Conservation (phyloP, 2,113 vertebrate genomes). For the Pantherophis guttatus region DNA sequence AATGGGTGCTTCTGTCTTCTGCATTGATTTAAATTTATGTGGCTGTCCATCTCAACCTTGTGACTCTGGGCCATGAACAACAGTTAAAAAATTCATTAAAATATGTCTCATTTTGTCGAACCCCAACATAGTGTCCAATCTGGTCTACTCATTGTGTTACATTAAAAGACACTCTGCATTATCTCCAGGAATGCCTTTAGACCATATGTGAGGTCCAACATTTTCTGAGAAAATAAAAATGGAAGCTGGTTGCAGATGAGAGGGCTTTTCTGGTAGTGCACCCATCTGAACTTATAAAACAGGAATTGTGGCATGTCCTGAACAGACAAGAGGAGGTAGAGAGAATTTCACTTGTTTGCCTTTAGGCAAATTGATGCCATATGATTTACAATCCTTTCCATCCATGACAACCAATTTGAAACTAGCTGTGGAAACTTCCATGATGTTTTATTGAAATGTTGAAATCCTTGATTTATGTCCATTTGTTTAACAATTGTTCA, state of each 20-base stretch:
- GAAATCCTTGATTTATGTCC: too few relatives aligned
- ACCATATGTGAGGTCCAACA: not conserved
- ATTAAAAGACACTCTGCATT: not conserved
- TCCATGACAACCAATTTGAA: not conserved
- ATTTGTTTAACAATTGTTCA: too few relatives aligned
- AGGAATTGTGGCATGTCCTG: not conserved
- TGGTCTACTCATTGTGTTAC: not conserved
- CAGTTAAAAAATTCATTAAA: not conserved
- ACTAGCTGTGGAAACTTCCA: not conserved
- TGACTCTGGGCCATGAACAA: not conserved
- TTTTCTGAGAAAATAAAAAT: not conserved
- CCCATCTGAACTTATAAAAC: not conserved
- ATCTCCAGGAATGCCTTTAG: not conserved
- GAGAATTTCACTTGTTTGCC: not conserved
- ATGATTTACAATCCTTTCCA: not conserved
- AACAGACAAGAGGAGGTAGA: not conserved
- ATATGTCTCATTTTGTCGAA: not conserved
- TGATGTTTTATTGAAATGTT: not conserved
- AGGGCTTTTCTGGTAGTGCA: not conserved
- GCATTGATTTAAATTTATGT: not conserved
- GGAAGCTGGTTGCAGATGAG: not conserved
- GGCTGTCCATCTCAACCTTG: not conserved
- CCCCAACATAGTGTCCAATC: not conserved
- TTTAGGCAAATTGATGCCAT: not conserved
- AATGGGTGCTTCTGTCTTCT: not conserved